phyloP scores from a whole-genome alignment of 2,888 invertebrate species.

The Harpalus rubripes region DNA sequence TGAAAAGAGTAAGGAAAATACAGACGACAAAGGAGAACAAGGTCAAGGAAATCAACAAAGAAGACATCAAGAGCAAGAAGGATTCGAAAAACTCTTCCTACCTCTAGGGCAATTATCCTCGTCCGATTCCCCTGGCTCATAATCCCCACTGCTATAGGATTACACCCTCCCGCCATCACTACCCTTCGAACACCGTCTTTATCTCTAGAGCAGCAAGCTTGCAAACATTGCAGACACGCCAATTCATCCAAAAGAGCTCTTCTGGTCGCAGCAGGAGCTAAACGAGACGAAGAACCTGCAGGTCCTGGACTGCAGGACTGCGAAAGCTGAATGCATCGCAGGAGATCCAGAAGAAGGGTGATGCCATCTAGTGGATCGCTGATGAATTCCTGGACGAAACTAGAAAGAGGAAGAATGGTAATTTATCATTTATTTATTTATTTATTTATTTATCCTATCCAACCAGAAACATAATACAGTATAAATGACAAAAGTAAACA shows the following conservation, averaged over 20 bases:
- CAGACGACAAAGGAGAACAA: no score
- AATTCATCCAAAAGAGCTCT: slow-evolving; percentile 91
- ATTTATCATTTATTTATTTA: neutral
- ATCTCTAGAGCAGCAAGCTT: slow-evolving; percentile 88
- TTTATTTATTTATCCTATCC: no score
- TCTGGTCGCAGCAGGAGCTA: slow-evolving; percentile 85
- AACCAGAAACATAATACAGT: no score
- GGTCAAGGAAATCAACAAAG: no score
- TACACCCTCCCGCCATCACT: slow-evolving; percentile 88
- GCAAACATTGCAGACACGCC: slow-evolving; percentile 93
- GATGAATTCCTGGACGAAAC: slow-evolving; percentile 96
- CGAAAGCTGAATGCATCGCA: slow-evolving; percentile 91
- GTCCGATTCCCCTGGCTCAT: slow-evolving; percentile 93
- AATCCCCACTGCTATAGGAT: slow-evolving; percentile 91
- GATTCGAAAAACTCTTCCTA: slow-evolving; percentile 73
- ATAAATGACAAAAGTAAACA: no score
- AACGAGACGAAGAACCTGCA: slow-evolving; percentile 66
- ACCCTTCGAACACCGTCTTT: slow-evolving; percentile 88
- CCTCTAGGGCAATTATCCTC: slow-evolving; percentile 91
- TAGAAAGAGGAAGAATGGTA: slow-evolving; percentile 75
- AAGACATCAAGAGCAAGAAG: no score
- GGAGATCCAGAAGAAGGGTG: slow-evolving; percentile 88
- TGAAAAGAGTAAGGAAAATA: no score
- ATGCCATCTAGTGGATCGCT: slow-evolving; percentile 93
- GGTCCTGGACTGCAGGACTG: neutral